phyloP scores from a whole-genome alignment of 1,140 invertebrate species.

The Leptopilina boulardi region DNA sequence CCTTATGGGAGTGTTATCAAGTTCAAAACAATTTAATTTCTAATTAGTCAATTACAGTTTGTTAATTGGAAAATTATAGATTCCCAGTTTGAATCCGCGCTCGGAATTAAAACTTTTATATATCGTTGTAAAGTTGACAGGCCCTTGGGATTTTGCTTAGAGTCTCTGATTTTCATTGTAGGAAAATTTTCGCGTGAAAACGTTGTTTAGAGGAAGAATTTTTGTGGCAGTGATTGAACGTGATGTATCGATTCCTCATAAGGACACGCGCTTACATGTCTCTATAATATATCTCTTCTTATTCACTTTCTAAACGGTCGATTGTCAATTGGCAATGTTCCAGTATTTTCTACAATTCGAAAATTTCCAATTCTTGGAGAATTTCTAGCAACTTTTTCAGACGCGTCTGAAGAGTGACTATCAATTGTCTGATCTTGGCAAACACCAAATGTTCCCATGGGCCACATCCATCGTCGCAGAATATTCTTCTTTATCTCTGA shows the following conservation, averaged over 20 bases:
- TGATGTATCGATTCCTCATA: slow-evolving; percentile 38
- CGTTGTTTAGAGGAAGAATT: slow-evolving; percentile 13
- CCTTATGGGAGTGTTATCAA: too few species aligned
- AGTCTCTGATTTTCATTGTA: slow-evolving; percentile 17
- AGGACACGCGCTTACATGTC: slow-evolving; percentile 32
- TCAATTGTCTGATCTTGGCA: slow-evolving; percentile 40
- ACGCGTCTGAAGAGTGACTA: slow-evolving; percentile 27
- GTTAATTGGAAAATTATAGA: too few species aligned
- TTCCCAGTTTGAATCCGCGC: too few species aligned
- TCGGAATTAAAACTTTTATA: neutral
- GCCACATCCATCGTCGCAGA: slow-evolving; percentile 13
- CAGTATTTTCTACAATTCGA: slow-evolving; percentile 29
- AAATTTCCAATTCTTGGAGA: slow-evolving; percentile 9
- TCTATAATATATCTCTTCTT: neutral
- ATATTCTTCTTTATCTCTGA: slow-evolving; percentile 10
- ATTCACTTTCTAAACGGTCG: slow-evolving; percentile 8
- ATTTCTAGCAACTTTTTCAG: neutral
- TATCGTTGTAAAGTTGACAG: neutral
- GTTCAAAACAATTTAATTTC: too few species aligned
- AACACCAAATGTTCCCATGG: slow-evolving; percentile 31
- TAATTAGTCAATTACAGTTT: too few species aligned
- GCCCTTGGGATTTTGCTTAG: neutral
- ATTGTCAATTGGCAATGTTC: slow-evolving; percentile 32
- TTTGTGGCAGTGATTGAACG: slow-evolving; percentile 40
- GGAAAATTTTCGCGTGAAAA: slow-evolving; percentile 35